phyloP scores from a whole-genome alignment of 2,113 vertebrate species.

The Corythoichthys haematopterus region DNA sequence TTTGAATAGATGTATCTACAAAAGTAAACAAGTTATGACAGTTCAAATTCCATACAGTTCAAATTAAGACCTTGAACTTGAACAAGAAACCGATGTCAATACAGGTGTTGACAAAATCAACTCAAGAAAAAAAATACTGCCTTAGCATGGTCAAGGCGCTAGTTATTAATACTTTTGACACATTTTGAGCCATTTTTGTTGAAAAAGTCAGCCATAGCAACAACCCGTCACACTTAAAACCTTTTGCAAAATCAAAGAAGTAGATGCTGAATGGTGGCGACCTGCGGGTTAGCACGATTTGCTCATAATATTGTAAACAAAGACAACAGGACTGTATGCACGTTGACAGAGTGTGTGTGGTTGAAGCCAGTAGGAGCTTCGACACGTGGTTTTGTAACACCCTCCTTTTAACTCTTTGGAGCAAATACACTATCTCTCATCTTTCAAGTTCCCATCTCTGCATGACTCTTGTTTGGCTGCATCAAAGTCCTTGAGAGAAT shows the following conservation, averaged over 20 bases:
- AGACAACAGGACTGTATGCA: background rate
- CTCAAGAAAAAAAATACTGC: background rate
- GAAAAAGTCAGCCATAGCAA: background rate
- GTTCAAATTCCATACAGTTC: background rate
- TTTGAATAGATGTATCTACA: background rate
- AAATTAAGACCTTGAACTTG: background rate
- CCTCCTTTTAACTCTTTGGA: constrained; percentile 44
- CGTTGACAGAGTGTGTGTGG: background rate
- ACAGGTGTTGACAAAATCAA: background rate
- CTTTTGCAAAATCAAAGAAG: background rate
- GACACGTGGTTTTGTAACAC: constrained; percentile 13
- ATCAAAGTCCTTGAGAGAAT: constrained; percentile 49
- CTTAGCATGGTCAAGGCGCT: background rate
- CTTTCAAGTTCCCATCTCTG: constrained; percentile 27
- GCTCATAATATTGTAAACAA: background rate
- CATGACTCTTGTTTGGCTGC: constrained; percentile 47
- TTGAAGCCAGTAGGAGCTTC: background rate
- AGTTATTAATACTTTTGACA: background rate
- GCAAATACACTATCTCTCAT: constrained; percentile 43
- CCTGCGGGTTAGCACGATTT: background rate
- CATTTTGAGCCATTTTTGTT: background rate
- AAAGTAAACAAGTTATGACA: background rate
- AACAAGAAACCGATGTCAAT: background rate
- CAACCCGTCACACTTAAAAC: background rate
- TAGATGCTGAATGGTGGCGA: background rate